These are phyloP conservation scores for Natrix natrix DNA, from an alignment of 2,797 vertebrate genomes.

Conservation along the genomic window DNA sequence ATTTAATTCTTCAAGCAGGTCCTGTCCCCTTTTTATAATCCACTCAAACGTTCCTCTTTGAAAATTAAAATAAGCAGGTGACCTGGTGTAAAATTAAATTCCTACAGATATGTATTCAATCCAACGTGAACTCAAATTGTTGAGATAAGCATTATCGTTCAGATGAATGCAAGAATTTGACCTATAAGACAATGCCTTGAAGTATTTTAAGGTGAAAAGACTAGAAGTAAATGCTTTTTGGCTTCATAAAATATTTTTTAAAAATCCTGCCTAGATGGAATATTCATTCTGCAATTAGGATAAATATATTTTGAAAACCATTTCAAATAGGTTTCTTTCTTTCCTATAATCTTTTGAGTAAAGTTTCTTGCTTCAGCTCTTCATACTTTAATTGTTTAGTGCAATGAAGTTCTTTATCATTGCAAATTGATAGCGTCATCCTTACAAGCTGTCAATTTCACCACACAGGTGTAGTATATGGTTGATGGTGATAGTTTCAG, in stretches of 20 bases:
- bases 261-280: not conserved
- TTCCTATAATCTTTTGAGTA: conserved; percentile 34
- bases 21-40: not conserved
- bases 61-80: conserved; percentile 36
- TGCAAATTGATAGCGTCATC: conserved; percentile 41
- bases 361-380: conserved; percentile 37
- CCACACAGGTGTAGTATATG: conserved; percentile 1
- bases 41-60: conserved; percentile 41
- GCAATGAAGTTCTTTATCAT: conserved; percentile 29
- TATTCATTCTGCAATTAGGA: conserved; percentile 40
- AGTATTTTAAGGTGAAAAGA: conserved; percentile 13
- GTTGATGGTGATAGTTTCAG: conserved; percentile 49
- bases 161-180: conserved; percentile 29
- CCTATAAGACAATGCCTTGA: conserved; percentile 40
- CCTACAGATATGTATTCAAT: conserved; percentile 33
- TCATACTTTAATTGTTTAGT: conserved; percentile 49
- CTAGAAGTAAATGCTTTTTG: conserved; percentile 21
- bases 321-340: conserved; percentile 32
- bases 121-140: conserved; percentile 31
- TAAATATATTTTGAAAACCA: conserved; percentile 44
- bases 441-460: not conserved
- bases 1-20: conserved; percentile 25
- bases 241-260: conserved; percentile 24
- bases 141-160: conserved; percentile 44
- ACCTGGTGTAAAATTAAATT: conserved; percentile 40